Evolutionary conservation across 2,113 vertebrate genomes (phyloP).

Genomic region (Pteruthius melanotis): DNA sequence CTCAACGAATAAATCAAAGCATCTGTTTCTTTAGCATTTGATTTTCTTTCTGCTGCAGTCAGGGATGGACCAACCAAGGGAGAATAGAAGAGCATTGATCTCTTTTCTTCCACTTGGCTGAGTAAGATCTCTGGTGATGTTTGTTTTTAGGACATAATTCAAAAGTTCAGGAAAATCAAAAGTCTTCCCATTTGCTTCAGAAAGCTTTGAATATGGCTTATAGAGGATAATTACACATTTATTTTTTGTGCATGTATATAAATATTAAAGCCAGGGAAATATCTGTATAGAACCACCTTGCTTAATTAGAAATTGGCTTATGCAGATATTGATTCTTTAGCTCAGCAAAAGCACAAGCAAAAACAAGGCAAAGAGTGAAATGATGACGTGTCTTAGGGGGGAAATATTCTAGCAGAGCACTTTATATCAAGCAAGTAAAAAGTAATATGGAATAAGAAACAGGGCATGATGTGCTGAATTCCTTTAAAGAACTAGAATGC

Average conservation of each 20-base stretch:
- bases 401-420: background rate
- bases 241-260: background rate
- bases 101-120: background rate
- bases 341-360: background rate
- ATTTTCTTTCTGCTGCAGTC: background rate
- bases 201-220: background rate
- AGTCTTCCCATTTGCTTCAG: background rate
- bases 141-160: background rate
- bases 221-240: background rate
- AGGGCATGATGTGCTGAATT: background rate
- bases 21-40: background rate
- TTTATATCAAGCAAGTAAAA: background rate
- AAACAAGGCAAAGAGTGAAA: background rate
- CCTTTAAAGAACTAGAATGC: background rate
- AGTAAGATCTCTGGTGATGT: background rate
- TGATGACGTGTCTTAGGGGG: background rate
- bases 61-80: background rate
- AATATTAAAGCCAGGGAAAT: background rate
- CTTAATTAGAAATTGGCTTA: conserved; percentile 9
- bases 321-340: background rate
- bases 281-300: background rate
- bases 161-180: background rate
- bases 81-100: background rate
- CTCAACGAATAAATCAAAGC: background rate
- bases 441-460: background rate